phyloP scores from a whole-genome alignment of 2,888 invertebrate genomes.

The Catocala sponsa region DNA sequence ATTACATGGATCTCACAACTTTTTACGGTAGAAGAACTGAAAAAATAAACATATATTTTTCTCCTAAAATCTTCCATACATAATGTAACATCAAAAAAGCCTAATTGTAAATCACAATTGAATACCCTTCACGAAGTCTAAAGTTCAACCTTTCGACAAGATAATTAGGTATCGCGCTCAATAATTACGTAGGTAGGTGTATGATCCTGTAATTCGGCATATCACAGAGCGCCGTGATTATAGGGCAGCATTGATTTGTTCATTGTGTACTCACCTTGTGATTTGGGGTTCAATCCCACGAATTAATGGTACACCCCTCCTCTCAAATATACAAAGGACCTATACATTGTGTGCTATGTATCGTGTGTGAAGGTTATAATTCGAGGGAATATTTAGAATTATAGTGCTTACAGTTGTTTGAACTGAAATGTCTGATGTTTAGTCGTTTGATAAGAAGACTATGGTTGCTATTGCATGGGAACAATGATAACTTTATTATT shows the following conservation, averaged over 20 bases:
- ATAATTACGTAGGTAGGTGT: slow-evolving; percentile 32
- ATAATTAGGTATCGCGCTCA: slow-evolving; percentile 29
- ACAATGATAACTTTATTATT: no score
- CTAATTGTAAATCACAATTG: slow-evolving; percentile 1
- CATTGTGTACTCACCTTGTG: slow-evolving; percentile 50
- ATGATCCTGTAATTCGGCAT: slow-evolving; percentile 28
- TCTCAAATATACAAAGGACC: slow-evolving; percentile 1
- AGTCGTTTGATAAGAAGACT: no score
- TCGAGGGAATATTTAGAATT: background rate
- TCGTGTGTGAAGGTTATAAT: slow-evolving; percentile 1
- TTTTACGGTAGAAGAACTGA: no score
- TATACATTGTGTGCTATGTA: slow-evolving; percentile 14
- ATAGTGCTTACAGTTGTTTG: background rate
- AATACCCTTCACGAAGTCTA: background rate
- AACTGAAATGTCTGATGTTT: no score
- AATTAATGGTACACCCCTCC: slow-evolving; percentile 13
- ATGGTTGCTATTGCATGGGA: no score
- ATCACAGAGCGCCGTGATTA: slow-evolving; percentile 43
- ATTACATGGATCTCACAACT: no score
- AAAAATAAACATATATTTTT: no score
- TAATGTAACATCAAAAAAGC: no score
- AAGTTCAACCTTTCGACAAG: slow-evolving; percentile 6
- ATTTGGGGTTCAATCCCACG: slow-evolving; percentile 32
- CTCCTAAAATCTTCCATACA: no score
- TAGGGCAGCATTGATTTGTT: slow-evolving; percentile 37